Percentiles rank a stretch among this genome's conserved stretches.
phyloP scores from a whole-genome alignment of 1,140 invertebrate species.

The Aphidius ervi region DNA sequence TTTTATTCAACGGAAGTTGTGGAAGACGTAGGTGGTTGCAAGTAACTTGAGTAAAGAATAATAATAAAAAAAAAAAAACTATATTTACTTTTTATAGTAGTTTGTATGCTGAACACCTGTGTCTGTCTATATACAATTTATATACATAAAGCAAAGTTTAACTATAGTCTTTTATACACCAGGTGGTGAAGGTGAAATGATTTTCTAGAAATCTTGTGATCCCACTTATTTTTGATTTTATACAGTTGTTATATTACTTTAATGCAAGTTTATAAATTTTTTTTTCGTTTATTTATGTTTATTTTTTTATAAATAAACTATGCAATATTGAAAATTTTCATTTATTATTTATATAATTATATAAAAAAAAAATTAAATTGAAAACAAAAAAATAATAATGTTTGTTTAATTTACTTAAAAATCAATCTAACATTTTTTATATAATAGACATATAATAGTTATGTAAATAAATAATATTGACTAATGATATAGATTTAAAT shows the following conservation, averaged over 20 bases:
- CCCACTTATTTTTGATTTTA: conserved; percentile 15
- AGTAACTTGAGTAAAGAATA: conserved; percentile 5
- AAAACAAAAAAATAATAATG: too few species aligned
- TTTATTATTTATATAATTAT: background rate
- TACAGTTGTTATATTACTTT: conserved; percentile 4
- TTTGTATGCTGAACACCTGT: conserved; percentile 18
- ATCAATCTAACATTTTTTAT: too few species aligned
- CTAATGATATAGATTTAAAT: too few species aligned
- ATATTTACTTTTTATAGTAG: background rate
- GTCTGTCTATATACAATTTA: too few species aligned
- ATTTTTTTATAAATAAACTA: too few species aligned
- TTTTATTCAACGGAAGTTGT: conserved; percentile 8
- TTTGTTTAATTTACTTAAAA: too few species aligned
- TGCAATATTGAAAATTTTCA: too few species aligned
- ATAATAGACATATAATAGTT: too few species aligned
- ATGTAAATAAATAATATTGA: too few species aligned
- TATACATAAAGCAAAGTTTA: background rate
- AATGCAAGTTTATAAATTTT: background rate
- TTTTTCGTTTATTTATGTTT: too few species aligned
- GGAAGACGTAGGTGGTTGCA: conserved; percentile 11
- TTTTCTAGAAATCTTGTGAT: conserved; percentile 12
- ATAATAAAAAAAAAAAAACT: conserved; percentile 8
- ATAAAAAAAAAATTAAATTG: too few species aligned
- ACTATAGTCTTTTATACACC: background rate
- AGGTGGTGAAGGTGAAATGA: conserved; percentile 13